Conservation (phyloP, 2,113 vertebrate species). For the Loxodonta africana region DNA sequence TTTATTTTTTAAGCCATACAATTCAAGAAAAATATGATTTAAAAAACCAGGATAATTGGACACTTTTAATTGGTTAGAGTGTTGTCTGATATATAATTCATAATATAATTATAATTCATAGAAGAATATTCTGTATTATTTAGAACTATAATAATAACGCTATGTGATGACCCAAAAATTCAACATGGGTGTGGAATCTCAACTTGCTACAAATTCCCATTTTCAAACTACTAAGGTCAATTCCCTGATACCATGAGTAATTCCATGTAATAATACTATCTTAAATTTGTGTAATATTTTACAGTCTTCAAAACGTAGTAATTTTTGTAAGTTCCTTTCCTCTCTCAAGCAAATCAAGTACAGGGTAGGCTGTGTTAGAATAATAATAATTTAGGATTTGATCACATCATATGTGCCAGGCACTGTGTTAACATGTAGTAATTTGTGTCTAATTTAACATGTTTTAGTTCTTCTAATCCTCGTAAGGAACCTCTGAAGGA, state of each 20-base stretch:
- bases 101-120: not conserved
- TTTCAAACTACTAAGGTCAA: not conserved
- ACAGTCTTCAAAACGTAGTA: not conserved
- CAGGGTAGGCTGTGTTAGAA: not conserved
- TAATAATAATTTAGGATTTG: not conserved
- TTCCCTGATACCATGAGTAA: not conserved
- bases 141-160: not conserved
- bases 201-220: not conserved
- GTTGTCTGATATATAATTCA: slow-evolving; percentile 16
- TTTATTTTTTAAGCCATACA: slow-evolving; percentile 17
- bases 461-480: not conserved
- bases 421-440: not conserved
- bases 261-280: not conserved
- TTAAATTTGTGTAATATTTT: slow-evolving; percentile 30
- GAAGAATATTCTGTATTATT: not conserved
- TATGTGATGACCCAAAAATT: not conserved
- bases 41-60: not conserved
- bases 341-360: not conserved
- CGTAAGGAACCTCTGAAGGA: not conserved
- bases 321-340: not conserved
- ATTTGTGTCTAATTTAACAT: not conserved
- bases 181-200: not conserved
- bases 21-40: not conserved
- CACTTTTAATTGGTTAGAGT: not conserved
- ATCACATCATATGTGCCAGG: not conserved